Base-by-base conservation (phyloP, 2,888 invertebrate species). In the Eucera pruinosa region DNA sequence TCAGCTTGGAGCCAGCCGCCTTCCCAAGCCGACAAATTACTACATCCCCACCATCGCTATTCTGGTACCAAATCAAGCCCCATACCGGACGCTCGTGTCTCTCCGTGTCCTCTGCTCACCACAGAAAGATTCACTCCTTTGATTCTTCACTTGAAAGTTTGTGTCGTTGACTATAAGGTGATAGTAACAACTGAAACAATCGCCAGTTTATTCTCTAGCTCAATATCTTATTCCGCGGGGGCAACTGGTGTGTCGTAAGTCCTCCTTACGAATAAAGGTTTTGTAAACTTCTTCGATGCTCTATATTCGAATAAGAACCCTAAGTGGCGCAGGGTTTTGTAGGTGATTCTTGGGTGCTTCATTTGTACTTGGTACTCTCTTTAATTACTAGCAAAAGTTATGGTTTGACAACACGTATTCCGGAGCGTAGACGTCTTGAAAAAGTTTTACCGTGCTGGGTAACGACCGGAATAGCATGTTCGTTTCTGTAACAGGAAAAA, bases 11-110 rank as follows among this genome's bases (percentile, higher is more conserved):
- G 86, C 90, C 90, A 90, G 91, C 89, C 89, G 89, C 87, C 89
- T 89, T 86, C 85, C 84, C 90, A 88, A 90, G 90, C 90, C 90
- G 90, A 91, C 91, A 91, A 91, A 91, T 91, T 91, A 91, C 91
- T 91, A 90, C 90, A 88, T 87, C 88, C 87, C 89, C 87, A 86
- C 86, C 84, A 84, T 79, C 81, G 72, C 80, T 66, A 69, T 81
- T 78, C 85, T 80, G 74, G 73, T 86, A 84, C 82, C 88, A 88
- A 89, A 87, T 89, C 88, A 87, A 80, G 80, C 82, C 68, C 54
- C 62, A 73, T 61, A 43, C 69, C 73, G 67, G 65, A 55, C 68
- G 33, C 58, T 68, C 69, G 64, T 80, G 72, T 80, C 75, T 73
- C 82, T 70, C 60, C 54, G 61, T 69, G 69, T 80, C 69, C 73